Base-by-base conservation (phyloP, 1,140 invertebrate species). In the Nilaparvata lugens region DNA sequence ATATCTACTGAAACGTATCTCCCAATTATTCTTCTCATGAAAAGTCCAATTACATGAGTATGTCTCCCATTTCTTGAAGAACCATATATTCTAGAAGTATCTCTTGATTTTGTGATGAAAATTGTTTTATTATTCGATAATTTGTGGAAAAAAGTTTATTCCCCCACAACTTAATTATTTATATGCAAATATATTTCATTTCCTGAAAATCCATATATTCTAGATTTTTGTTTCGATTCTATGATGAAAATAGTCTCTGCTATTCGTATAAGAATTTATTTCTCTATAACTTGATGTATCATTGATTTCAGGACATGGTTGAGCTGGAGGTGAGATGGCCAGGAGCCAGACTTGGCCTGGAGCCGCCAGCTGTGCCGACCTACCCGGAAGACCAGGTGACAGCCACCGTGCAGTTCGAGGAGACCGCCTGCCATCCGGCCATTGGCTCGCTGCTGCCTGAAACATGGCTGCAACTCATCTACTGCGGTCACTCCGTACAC, bases 301-400 rank as follows among this genome's bases (percentile, higher is more conserved):
- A n/a, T n/a, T n/a, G 31, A 61, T 58, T 52, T 52, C 11, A 60
- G n/a, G 59, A n/a, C 35, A 76, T 78, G 35, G 79, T 79, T 69
- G 79, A 78, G 59, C 75, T 87, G 62, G 87, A 91, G 62, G 88
- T 91, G 14, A 78, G 85, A 74, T 91, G 88, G 88, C 88, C 88
- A 2, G 79, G 76, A 40, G 84, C 85, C 2, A 82, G 81, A 61
- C 72, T 91, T 56, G 79, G 78, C 14, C 75, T 90, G 24, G 84
- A 83, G 56, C 86, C 87, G 0, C 82, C 86, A 66, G 79, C 83
- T 53, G 81, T 90, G 23, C 79, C 81, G 60, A 91, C 88, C n/a
- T 91, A 89, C 73, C 88, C 88, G 5, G 83, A 82, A 64, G 73
- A 78, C 52, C 79, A 85, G 4, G 84, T 91, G 52, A 81, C 79